A percentile compares a stretch with the other conserved stretches of the same genome.
phyloP scores from a whole-genome alignment of 2,888 invertebrate genomes.

The Rutpela maculata region DNA sequence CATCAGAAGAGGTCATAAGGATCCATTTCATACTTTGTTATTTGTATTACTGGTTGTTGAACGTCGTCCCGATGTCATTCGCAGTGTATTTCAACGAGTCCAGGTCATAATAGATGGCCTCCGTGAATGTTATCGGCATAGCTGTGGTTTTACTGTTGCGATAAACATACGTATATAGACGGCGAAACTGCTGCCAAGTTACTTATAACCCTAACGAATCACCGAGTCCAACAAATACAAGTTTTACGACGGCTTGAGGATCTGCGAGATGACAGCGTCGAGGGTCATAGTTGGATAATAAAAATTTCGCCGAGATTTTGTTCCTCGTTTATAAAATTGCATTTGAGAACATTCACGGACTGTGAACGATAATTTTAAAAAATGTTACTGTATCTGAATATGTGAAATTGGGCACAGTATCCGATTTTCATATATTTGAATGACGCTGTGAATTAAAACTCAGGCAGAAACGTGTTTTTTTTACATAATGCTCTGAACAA shows the following conservation, averaged over 20 bases:
- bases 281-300: conserved; percentile 30
- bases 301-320: conserved; percentile 35
- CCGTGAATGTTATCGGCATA: conserved; percentile 46
- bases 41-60: conserved; percentile 50
- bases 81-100: conserved; percentile 46
- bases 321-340: conserved; percentile 12
- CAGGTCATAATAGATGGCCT: conserved; percentile 46
- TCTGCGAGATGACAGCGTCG: conserved; percentile 37
- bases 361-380: no score
- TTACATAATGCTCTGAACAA: no score
- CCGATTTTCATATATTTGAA: no score
- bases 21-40: conserved; percentile 57
- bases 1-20: conserved; percentile 49
- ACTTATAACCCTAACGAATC: conserved; percentile 44
- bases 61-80: conserved; percentile 44
- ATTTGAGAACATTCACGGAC: neutral
- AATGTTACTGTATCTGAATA: no score
- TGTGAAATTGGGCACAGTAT: no score
- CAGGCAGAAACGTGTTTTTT: no score
- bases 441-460: no score
- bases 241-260: conserved; percentile 46
- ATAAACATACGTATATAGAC: conserved; percentile 47
- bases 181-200: conserved; percentile 28
- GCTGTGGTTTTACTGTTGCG: conserved; percentile 38
- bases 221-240: conserved; percentile 38